A percentile compares a stretch with the other conserved stretches of the same genome.
Evolutionary conservation across 2,113 vertebrate species (phyloP).

Genomic region (Tretioscincus oriximinensis): DNA sequence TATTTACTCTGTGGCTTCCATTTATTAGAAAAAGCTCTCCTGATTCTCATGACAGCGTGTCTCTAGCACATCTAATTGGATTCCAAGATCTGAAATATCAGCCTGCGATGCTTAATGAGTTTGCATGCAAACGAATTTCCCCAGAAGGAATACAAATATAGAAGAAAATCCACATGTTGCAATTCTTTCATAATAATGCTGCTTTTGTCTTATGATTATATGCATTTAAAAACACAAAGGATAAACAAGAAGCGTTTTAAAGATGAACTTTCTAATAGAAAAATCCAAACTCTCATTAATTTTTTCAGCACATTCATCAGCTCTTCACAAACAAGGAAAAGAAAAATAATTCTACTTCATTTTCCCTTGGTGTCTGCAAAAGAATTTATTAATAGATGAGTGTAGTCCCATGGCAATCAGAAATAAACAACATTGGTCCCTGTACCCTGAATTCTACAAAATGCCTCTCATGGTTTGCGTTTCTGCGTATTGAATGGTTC

Average conservation of each 20-base stretch:
- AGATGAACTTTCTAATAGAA: slow-evolving; percentile 40
- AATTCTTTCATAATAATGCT: slow-evolving; percentile 27
- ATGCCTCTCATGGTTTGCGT: not conserved
- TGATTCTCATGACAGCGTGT: slow-evolving; percentile 32
- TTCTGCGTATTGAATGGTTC: not conserved
- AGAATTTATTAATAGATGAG: not conserved
- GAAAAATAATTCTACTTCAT: not conserved
- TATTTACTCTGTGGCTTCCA: slow-evolving; percentile 29
- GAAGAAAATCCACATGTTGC: slow-evolving; percentile 38
- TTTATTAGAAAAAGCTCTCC: slow-evolving; percentile 43
- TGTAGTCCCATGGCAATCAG: not conserved
- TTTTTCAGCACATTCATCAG: slow-evolving; percentile 6
- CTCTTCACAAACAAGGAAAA: not conserved
- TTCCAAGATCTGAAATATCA: slow-evolving; percentile 54
- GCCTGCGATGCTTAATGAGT: slow-evolving; percentile 51
- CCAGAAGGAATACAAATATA: slow-evolving; percentile 47
- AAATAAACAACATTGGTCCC: not conserved
- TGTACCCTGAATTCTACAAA: not conserved
- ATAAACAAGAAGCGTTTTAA: slow-evolving; percentile 40
- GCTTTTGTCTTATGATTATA: slow-evolving; percentile 42
- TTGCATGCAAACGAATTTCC: slow-evolving; percentile 51
- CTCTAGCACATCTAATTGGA: slow-evolving; percentile 58
- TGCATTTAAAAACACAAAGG: slow-evolving; percentile 8
- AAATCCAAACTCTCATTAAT: slow-evolving; percentile 19
- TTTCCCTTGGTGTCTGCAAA: not conserved